Evolutionary conservation across 2,797 vertebrate species (phyloP), one percentile per base, ranked within the genome.

Genomic region (Alcedo quadribrachys): DNA sequence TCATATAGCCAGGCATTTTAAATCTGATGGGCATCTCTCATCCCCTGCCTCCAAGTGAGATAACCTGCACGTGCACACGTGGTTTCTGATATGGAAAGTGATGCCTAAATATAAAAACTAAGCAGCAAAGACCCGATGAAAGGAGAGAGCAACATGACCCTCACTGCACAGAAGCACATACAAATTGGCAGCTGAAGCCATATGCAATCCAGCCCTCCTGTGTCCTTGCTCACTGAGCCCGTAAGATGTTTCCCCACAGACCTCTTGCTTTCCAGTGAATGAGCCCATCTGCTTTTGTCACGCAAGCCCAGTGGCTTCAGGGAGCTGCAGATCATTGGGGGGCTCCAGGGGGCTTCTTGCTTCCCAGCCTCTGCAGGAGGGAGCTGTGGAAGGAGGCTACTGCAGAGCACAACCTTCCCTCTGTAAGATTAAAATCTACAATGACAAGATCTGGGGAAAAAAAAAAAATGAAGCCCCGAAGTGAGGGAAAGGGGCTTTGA

Each of bases 101-200:
- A 42, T 84, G 63, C 27, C 61, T 71, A 51, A 87, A 66, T 32
- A 51, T 9, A 66, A 81, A 78, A 65, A 20, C 30, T 62, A 53
- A 93, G 40, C 30, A 66, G 30, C 32, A 68, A 84, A 75, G 46
- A 24, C 27, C 54, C 46, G 65, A 55, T 48, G 51, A 68, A 80
- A 88, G 57, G 28, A 13, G 37, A 60, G 60, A 86, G 50, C 81
- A 85, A 46, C 2, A 3, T 65, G 71, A 77, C 43, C 54, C 68
- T 74, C 65, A 9, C 28, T 62, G 27, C n/a, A 48, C 50, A 82
- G 85, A 51, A 53, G 21, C 77, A 88, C 30, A 22, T 21, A n/a
- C 65, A 84, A 82, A 65, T 51, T 70, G 68, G 65, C 82, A 90
- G 80, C 51, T 20, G 17, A 85, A 81, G 35, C 70, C 18, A 9